Conservation (phyloP, 2,888 invertebrate genomes). For the Hecatera dysodea region DNA sequence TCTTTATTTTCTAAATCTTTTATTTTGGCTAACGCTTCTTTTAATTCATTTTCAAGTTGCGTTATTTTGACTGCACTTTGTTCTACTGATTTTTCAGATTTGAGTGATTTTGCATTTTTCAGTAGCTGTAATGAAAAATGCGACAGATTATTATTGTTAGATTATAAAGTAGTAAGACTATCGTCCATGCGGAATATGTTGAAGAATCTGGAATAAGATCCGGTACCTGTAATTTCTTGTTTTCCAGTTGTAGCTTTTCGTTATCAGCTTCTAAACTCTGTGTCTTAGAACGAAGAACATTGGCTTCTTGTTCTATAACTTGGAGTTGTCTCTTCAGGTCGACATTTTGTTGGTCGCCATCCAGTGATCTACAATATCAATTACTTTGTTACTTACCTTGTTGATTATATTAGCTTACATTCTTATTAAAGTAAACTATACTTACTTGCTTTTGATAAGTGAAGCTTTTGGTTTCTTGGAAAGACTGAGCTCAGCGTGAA, state of each 20-base stretch:
- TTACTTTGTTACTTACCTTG: not conserved
- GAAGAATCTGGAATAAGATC: not conserved
- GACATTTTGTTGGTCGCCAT: slow-evolving; percentile 92
- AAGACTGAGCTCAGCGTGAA: slow-evolving; percentile 93
- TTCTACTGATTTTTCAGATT: slow-evolving; percentile 90
- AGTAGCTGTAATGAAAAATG: slow-evolving; percentile 82
- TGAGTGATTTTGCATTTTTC: slow-evolving; percentile 89
- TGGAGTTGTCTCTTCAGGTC: slow-evolving; percentile 94
- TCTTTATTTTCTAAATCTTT: slow-evolving; percentile 89
- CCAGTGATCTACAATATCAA: slow-evolving; percentile 88
- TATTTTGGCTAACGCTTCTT: slow-evolving; percentile 90
- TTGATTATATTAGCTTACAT: not conserved
- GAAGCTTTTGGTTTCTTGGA: slow-evolving; percentile 92
- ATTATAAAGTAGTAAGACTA: not conserved
- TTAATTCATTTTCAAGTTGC: slow-evolving; percentile 92
- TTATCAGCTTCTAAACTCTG: slow-evolving; percentile 94
- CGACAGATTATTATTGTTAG: not conserved
- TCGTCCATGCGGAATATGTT: not conserved
- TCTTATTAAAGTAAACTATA: slow-evolving; percentile 47
- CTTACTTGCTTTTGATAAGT: slow-evolving; percentile 92
- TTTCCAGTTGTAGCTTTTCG: slow-evolving; percentile 94
- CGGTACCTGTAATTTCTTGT: slow-evolving; percentile 92
- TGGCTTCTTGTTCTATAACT: slow-evolving; percentile 94
- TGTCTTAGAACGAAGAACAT: slow-evolving; percentile 92
- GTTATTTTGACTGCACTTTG: slow-evolving; percentile 92